These are phyloP conservation scores for Eupithecia exiguata DNA, from an alignment of 2,888 invertebrate genomes.

Conservation along the genomic window DNA sequence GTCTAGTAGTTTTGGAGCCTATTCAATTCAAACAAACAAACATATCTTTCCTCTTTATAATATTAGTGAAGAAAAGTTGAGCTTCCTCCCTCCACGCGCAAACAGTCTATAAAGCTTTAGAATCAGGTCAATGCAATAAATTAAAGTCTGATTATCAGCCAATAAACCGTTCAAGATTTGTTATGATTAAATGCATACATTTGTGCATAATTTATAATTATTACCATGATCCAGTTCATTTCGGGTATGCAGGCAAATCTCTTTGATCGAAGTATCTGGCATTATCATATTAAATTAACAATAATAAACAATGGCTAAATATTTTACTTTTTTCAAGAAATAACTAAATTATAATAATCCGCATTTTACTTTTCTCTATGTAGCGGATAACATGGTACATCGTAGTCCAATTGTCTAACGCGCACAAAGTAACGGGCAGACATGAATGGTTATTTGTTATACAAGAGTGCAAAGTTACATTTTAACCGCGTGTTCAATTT, in stretches of 20 bases:
- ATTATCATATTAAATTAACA: not conserved
- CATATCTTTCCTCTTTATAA: too few relatives aligned
- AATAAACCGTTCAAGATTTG: constrained; percentile 1
- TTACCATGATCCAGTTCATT: not conserved
- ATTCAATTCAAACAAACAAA: too few relatives aligned
- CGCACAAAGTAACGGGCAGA: too few relatives aligned
- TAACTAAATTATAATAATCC: not conserved
- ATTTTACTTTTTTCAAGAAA: not conserved
- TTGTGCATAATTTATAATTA: constrained; percentile 7
- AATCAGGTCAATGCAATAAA: not conserved
- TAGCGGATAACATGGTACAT: not conserved
- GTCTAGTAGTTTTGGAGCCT: too few relatives aligned
- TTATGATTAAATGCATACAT: constrained; percentile 6
- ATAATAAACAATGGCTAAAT: not conserved
- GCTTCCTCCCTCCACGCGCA: not conserved
- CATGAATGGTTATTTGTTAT: too few relatives aligned
- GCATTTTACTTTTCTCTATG: not conserved
- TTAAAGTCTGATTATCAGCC: constrained; percentile 6
- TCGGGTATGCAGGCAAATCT: not conserved
- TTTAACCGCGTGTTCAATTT: too few relatives aligned
- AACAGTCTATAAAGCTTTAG: constrained; percentile 2
- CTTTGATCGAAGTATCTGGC: not conserved
- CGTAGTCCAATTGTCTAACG: too few relatives aligned
- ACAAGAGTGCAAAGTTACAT: too few relatives aligned
- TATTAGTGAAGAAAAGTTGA: not conserved